Base-by-base conservation (phyloP, 2,888 invertebrate genomes). In the Cylloceria caligata region DNA sequence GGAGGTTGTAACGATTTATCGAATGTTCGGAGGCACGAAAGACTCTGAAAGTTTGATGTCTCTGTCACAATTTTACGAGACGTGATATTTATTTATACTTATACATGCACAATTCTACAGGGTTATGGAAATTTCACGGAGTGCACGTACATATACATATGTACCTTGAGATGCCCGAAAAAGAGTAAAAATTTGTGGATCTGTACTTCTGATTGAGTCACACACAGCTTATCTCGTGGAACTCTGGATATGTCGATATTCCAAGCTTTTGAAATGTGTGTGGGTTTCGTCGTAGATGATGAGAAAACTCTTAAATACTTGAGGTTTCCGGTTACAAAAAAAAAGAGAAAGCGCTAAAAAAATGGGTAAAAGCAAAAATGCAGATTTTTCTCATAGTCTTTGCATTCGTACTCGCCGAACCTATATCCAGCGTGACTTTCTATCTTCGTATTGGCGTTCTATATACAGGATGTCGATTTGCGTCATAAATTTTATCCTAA, bases 401-500 rank as follows among this genome's bases (percentile, higher is more conserved):
- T 24, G 11, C 24, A 13, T 24, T 0, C 6, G 19, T 6, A 16
- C 47, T 6, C 52, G 3, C 24, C 3, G 7, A 7, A n/a, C n/a
- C 19, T 13, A 64, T 39, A 64, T 39, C 3, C 11, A 42, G 9
- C 24, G 52, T 52, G 52, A 52, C 52, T 27, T 34, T 30, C 36
- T 24, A 21, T 21, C 24, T 42, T 42, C 39, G 42, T 42, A 42
- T 64, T 39, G 24, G 39, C 6, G 11, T 13, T 13, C 39, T 19
- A 42, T 64, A 21, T 34, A 34, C 9, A n/a, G 21, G 19, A 45
- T 42, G 16, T 47, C 60, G 49, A 76, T 52, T 67, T 57, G 36
- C 49, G 49, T 62, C 72, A 52, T 77, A 77, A 76, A 73, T 77
- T 81, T 77, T 39, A 45, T 47, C 62, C 24, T 62, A 52, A 57